These are phyloP conservation scores for Mystacides longicornis DNA, from an alignment of 2,888 invertebrate genomes.

Conservation along the genomic window DNA sequence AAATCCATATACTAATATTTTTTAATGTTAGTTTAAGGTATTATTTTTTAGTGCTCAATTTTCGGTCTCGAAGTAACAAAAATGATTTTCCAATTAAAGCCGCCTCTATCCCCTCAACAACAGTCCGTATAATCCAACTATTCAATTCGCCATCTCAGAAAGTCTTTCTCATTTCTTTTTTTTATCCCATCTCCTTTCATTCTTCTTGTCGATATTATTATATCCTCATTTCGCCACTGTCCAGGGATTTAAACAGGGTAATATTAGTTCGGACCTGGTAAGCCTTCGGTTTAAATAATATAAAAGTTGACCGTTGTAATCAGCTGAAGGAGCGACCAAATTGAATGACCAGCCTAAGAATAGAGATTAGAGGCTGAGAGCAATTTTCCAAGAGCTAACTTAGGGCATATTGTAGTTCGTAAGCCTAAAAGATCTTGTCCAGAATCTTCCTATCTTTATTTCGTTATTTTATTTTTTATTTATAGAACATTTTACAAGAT, in stretches of 20 bases:
- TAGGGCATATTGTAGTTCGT: too few relatives aligned
- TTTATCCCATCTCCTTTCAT: neutral
- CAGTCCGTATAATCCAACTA: conserved; percentile 41
- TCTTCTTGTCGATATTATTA: conserved; percentile 31
- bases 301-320: conserved; percentile 20
- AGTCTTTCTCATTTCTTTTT: conserved; percentile 45
- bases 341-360: conserved; percentile 17
- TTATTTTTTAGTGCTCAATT: too few relatives aligned
- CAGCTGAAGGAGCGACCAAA: conserved; percentile 18
- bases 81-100: neutral
- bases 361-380: conserved; percentile 19
- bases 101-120: neutral
- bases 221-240: conserved; percentile 36
- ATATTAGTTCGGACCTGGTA: neutral
- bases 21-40: too few relatives aligned
- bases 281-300: conserved; percentile 19
- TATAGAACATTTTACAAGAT: too few relatives aligned
- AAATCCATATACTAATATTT: too few relatives aligned
- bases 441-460: too few relatives aligned
- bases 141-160: conserved; percentile 45
- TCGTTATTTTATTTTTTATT: too few relatives aligned
- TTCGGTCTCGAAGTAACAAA: too few relatives aligned
- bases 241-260: conserved; percentile 12
- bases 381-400: too few relatives aligned
- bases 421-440: too few relatives aligned